Evolutionary conservation across 2,888 invertebrate species (phyloP).

Genomic region (Nipponacmea schrenckii): DNA sequence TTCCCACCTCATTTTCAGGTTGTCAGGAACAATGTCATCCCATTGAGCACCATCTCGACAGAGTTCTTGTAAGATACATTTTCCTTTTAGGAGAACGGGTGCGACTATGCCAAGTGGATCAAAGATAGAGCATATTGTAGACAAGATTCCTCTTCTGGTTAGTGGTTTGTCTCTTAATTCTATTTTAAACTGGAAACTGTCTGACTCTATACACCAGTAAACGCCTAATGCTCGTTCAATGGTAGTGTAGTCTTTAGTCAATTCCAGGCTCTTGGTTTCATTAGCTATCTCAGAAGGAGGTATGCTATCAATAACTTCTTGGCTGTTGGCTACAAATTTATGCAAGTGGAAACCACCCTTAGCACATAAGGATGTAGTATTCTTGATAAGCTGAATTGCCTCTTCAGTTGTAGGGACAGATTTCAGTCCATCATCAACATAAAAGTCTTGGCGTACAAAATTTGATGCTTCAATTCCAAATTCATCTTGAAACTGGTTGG

Average conservation of each 20-base stretch:
- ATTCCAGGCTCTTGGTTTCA: not conserved
- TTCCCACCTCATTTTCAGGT: not conserved
- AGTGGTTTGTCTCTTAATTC: conserved; percentile 7
- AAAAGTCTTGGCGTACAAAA: conserved; percentile 24
- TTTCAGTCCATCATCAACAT: conserved; percentile 29
- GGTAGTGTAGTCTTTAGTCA: conserved; percentile 13
- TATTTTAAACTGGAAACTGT: conserved; percentile 23
- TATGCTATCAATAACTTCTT: conserved; percentile 17
- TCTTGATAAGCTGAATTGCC: conserved; percentile 12
- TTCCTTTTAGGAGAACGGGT: conserved; percentile 10
- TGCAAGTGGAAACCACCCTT: conserved; percentile 19
- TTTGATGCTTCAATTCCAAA: not conserved
- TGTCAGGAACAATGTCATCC: not conserved
- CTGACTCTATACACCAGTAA: conserved; percentile 23
- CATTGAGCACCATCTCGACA: not conserved
- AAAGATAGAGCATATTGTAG: not conserved
- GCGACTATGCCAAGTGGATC: conserved; percentile 17
- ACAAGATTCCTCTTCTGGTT: conserved; percentile 5
- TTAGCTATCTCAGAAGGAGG: conserved; percentile 16
- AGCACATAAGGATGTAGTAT: conserved; percentile 14
- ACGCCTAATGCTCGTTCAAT: conserved; percentile 29
- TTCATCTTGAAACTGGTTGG: not conserved
- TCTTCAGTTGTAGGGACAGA: conserved; percentile 18
- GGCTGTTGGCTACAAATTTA: conserved; percentile 20
- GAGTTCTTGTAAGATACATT: conserved; percentile 8